phyloP scores from a whole-genome alignment of 1,140 invertebrate genomes.

The Luehdorfia chinensis region DNA sequence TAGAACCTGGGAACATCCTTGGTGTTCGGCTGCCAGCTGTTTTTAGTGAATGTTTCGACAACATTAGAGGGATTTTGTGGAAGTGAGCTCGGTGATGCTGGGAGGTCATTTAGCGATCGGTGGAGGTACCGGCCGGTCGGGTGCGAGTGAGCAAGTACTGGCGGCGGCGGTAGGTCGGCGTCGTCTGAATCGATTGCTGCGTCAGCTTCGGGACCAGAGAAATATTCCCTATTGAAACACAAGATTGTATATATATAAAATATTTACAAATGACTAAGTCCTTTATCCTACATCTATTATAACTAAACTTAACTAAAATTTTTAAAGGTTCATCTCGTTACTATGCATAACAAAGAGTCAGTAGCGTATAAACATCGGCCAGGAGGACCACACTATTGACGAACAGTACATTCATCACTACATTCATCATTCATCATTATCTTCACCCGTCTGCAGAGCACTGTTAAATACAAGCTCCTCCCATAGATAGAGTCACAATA shows the following conservation, averaged over 20 bases:
- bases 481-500: no score
- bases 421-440: no score
- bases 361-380: no score
- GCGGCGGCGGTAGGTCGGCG: constrained; percentile 72
- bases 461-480: no score
- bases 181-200: constrained; percentile 69
- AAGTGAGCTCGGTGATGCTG: constrained; percentile 5
- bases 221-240: constrained; percentile 59
- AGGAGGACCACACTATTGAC: no score
- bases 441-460: no score
- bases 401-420: no score
- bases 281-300: no score
- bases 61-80: constrained; percentile 28
- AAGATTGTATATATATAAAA: no score
- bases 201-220: constrained; percentile 68
- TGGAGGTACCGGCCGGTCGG: constrained; percentile 67
- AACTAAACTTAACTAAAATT: no score
- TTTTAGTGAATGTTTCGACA: constrained; percentile 40
- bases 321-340: no score
- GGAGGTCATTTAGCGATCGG: constrained; percentile 59
- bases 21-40: constrained; percentile 45
- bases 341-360: no score
- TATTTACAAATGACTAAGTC: constrained; percentile 2
- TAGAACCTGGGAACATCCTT: constrained; percentile 58
- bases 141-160: constrained; percentile 76